Evolutionary conservation across 2,888 invertebrate genomes (phyloP), one percentile per base, ranked within the genome.

Genomic region (Agonum fuliginosum): DNA sequence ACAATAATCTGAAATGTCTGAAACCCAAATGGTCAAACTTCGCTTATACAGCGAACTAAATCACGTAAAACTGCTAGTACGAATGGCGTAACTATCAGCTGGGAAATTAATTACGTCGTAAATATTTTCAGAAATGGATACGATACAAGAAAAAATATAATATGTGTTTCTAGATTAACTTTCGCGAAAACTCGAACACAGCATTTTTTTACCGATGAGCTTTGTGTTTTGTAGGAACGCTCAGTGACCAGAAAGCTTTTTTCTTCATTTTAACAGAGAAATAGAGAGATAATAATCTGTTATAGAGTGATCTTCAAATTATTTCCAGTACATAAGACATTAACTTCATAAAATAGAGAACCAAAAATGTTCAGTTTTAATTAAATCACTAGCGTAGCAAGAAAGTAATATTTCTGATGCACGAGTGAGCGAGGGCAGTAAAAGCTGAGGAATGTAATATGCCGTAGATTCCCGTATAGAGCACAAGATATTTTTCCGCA

Each of bases 101-200:
- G 34, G 54, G 37, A 54, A 72, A 72, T 72, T 72, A 72, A 72
- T 72, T 37, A 54, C 37, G 51, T 54, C 72, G 54, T 72, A 72
- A 72, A 72, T 48, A 72, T 51, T 72, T 72, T 54, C 37, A 37
- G 67, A 41, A 67, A 67, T 67, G 67, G 72, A 72, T 72, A 54
- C 54, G 72, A 72, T 72, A 72, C 72, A 54, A 72, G 19, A 72
- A 67, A 67, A 67, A 20, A 30, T 67, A 41, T 65, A 65, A 65
- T 65, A 67, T 67, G 67, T 67, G 41, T 22, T 67, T 67, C 67
- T 17, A 67, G 41, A 67, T 67, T 67, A 65, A 65, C 65, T 67
- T 41, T 41, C 12, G 20, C 34, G 20, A 30, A 67, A 67, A 17
- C 67, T 41, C 67, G n/a, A 41, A 41, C 67, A 20, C 67, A 67